These are phyloP conservation scores for Eupsittula cactorum DNA, from an alignment of 2,113 vertebrate genomes.

Conservation along the genomic window DNA sequence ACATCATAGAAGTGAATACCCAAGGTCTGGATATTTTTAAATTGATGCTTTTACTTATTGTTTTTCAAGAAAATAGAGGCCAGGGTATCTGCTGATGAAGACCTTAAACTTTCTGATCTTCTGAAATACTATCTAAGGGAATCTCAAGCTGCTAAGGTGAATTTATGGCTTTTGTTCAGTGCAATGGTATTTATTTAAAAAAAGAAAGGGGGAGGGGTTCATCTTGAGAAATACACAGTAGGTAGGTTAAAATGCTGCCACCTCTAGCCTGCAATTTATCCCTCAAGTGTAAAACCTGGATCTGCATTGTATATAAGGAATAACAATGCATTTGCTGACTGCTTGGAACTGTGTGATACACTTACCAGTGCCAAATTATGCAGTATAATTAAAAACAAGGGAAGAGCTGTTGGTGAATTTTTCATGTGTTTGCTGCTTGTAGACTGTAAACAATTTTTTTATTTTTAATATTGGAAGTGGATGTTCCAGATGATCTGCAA, in stretches of 20 bases:
- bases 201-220: neutral
- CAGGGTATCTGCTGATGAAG: conserved; percentile 94
- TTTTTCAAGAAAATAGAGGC: conserved; percentile 92
- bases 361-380: neutral
- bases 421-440: neutral
- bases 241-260: neutral
- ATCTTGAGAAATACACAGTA: neutral
- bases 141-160: conserved; percentile 98
- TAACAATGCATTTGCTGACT: neutral
- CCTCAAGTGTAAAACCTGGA: neutral
- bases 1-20: neutral
- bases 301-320: neutral
- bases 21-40: neutral
- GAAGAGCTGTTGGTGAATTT: neutral
- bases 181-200: neutral
- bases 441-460: neutral
- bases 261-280: neutral
- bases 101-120: conserved; percentile 96
- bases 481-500: neutral
- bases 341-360: neutral
- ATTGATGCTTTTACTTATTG: neutral
- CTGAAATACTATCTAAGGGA: conserved; percentile 97
- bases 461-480: neutral
- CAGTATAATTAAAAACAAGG: neutral
- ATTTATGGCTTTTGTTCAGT: neutral